Evolutionary conservation across 2,888 invertebrate species (phyloP).

Genomic region (Yponomeuta evonymella): DNA sequence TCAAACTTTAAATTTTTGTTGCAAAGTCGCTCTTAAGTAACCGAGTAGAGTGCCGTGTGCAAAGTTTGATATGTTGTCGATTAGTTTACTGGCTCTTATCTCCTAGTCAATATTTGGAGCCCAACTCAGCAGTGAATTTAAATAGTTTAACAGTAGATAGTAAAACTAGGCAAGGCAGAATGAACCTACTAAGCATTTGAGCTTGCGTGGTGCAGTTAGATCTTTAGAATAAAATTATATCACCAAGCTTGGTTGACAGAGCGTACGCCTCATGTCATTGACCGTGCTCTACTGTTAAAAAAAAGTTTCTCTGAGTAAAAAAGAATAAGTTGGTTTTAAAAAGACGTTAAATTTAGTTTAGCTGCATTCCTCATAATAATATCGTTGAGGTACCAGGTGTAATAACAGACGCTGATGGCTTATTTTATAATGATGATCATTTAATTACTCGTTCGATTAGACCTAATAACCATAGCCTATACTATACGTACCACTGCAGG

Average conservation of each 20-base stretch:
- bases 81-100: not conserved
- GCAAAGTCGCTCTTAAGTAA: not conserved
- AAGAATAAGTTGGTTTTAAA: not conserved
- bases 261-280: conserved; percentile 35
- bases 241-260: conserved; percentile 33
- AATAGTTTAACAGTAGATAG: too few species aligned
- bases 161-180: too few species aligned
- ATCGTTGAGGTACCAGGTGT: too few species aligned
- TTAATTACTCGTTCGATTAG: too few species aligned
- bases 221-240: not conserved
- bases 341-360: too few species aligned
- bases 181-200: not conserved
- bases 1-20: not conserved
- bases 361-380: too few species aligned
- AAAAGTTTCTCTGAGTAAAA: not conserved
- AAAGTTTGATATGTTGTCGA: not conserved
- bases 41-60: not conserved
- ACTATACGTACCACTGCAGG: too few species aligned
- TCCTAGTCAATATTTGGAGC: too few species aligned
- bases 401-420: too few species aligned
- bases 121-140: too few species aligned
- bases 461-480: too few species aligned
- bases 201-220: not conserved
- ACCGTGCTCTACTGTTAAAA: conserved; percentile 24
- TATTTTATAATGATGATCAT: too few species aligned